These are phyloP conservation scores for Philopedon plagiatum DNA, from an alignment of 2,888 invertebrate species.

Conservation along the genomic window DNA sequence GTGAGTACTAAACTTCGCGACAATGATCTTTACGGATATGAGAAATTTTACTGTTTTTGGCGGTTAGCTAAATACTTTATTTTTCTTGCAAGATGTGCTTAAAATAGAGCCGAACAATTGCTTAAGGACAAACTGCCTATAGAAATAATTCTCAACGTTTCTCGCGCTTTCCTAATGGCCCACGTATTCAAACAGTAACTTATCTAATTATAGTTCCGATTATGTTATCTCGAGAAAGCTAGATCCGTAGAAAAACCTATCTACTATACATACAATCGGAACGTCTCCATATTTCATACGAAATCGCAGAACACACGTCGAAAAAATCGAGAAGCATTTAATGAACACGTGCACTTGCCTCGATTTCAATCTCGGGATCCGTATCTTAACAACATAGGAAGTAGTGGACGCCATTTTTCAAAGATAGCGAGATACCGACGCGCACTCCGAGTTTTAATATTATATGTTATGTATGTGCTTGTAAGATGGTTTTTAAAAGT, in stretches of 20 bases:
- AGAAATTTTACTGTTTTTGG: too few species aligned
- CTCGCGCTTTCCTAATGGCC: neutral
- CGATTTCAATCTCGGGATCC: slow-evolving; percentile 20
- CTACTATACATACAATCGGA: slow-evolving; percentile 23
- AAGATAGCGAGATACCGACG: slow-evolving; percentile 17
- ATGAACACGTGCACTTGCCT: slow-evolving; percentile 26
- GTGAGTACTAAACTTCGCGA: too few species aligned
- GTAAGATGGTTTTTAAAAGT: neutral
- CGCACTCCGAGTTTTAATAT: slow-evolving; percentile 5
- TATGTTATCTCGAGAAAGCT: slow-evolving; percentile 17
- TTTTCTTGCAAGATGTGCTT: too few species aligned
- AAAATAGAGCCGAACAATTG: too few species aligned
- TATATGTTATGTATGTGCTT: neutral
- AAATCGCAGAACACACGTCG: slow-evolving; percentile 7
- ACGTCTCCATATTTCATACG: slow-evolving; percentile 26
- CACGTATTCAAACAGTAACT: slow-evolving; percentile 1
- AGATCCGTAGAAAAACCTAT: neutral
- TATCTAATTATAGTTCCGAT: slow-evolving; percentile 20
- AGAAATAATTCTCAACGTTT: neutral
- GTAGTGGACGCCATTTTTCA: slow-evolving; percentile 11
- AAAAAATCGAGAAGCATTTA: slow-evolving; percentile 3
- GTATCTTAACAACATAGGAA: slow-evolving; percentile 31
- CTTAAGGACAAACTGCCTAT: too few species aligned
- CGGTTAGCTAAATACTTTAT: too few species aligned
- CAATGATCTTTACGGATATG: too few species aligned